Base-by-base conservation (phyloP, 2,797 vertebrate species). In the Mus minutoides region DNA sequence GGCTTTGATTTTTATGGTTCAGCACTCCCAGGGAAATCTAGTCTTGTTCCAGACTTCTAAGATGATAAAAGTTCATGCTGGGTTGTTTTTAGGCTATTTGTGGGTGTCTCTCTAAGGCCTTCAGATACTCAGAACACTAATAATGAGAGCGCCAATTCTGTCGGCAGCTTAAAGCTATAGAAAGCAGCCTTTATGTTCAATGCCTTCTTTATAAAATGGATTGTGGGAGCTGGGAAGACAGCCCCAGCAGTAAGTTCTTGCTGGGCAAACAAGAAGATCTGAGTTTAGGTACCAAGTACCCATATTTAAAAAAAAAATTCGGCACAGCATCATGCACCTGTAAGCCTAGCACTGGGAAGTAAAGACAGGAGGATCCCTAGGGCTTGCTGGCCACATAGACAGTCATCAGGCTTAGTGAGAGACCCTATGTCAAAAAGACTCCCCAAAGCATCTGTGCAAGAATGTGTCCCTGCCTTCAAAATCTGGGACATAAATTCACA, bases 121-220 rank as follows among this genome's bases (percentile, higher is more conserved):
- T 16, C 11, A 26, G 71, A 52, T 40, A 80, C 49, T 85, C n/a
- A 95, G 16, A 92, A 96, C 34, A 94, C 64, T 43, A 83, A 75
- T 52, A 78, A 95, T n/a, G 40, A 69, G 78, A 78, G 69, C 58
- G 6, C 79, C 79, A 82, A 91, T 94, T 96, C 78, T 92, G 87
- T 2, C 88, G 21, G 43, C 37, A 85, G 40, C 40, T 84, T 52
- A 82, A 60, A 90, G 58, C 69, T 67, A 29, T 12, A 87, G 88
- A 92, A 67, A 90, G 17, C 49, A 6, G 10, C 56, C 54, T 88
- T 64, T 89, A 90, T 84, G 43, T 85, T 58, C 67, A 93, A 54
- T 71, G 88, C 22, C 46, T 92, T 88, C 34, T 78, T 78, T 80
- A 60, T 93, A 93, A 88, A 91, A 34, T 34, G 6, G 29, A 46